Percentiles rank a stretch among this genome's conserved stretches.
Evolutionary conservation across 2,888 invertebrate genomes (phyloP).

Genomic region (Cancer borealis): DNA sequence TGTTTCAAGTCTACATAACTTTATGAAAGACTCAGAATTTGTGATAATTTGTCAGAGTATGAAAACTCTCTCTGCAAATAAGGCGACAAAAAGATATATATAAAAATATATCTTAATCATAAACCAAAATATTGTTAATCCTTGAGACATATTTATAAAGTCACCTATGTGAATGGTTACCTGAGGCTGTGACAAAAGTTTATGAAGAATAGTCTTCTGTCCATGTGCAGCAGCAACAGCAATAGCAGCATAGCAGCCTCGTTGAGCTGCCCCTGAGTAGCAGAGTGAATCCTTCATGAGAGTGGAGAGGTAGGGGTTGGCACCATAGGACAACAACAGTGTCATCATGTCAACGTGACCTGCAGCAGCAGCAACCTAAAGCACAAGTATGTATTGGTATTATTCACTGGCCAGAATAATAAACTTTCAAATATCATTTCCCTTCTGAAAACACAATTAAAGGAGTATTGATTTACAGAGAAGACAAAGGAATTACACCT

Average conservation of each 20-base stretch:
- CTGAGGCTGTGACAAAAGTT: slow-evolving; percentile 87
- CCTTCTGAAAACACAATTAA: no score
- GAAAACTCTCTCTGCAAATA: background rate
- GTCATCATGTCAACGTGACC: slow-evolving; percentile 90
- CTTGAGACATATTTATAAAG: background rate
- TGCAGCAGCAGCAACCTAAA: slow-evolving; percentile 88
- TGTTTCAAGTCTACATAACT: no score
- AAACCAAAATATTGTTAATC: background rate
- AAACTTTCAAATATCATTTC: no score
- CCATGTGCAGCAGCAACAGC: slow-evolving; percentile 95
- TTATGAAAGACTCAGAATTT: background rate
- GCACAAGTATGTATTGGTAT: background rate
- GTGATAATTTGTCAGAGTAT: background rate
- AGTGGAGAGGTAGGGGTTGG: slow-evolving; percentile 92
- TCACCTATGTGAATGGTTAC: slow-evolving; percentile 39
- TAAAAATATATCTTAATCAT: background rate
- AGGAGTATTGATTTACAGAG: no score
- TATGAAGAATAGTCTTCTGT: slow-evolving; percentile 88
- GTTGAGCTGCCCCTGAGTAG: slow-evolving; percentile 91
- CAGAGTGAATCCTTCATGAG: slow-evolving; percentile 90
- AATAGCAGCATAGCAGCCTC: slow-evolving; percentile 83
- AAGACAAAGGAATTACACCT: no score
- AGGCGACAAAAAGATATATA: background rate
- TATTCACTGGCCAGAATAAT: no score
- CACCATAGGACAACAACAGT: slow-evolving; percentile 89